Percentiles rank a stretch among this genome's conserved stretches.
These are phyloP conservation scores for Anguilla pacifica DNA, from an alignment of 2,797 vertebrate species.

Conservation along the genomic window DNA sequence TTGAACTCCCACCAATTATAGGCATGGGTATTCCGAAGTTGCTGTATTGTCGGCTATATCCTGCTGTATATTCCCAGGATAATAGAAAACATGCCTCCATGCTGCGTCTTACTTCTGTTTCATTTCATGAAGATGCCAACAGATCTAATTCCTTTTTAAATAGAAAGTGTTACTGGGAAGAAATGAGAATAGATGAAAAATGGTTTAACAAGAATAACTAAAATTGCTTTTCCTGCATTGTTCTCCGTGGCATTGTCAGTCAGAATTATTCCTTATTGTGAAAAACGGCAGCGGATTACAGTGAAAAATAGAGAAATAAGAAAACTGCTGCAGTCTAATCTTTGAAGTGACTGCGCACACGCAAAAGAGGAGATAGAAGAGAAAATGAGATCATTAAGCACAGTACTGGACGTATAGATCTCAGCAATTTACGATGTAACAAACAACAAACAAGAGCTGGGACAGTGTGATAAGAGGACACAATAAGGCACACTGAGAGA, in stretches of 20 bases:
- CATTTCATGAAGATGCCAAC: background rate
- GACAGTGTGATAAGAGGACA: constrained; percentile 64
- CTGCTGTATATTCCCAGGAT: background rate
- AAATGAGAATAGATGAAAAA: constrained; percentile 51
- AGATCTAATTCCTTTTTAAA: constrained; percentile 56
- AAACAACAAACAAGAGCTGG: constrained; percentile 69
- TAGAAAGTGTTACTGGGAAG: constrained; percentile 47
- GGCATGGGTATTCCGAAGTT: background rate
- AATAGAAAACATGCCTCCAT: constrained; percentile 1
- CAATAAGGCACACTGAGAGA: constrained; percentile 1
- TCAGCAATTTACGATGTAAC: constrained; percentile 58
- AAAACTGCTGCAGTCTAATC: background rate
- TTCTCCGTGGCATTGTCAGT: constrained; percentile 56
- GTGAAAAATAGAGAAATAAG: constrained; percentile 33
- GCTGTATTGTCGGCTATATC: background rate
- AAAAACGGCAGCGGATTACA: constrained; percentile 58
- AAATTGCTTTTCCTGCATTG: constrained; percentile 45
- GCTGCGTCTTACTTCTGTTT: background rate
- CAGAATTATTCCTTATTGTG: constrained; percentile 62
- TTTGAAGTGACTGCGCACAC: background rate
- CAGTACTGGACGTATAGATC: constrained; percentile 65
- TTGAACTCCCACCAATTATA: background rate
- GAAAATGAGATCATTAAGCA: constrained; percentile 71
- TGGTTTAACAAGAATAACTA: constrained; percentile 54
- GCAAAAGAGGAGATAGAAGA: constrained; percentile 29